Evolutionary conservation across 2,888 invertebrate species (phyloP).

Genomic region (Lasioglossum villosulum): DNA sequence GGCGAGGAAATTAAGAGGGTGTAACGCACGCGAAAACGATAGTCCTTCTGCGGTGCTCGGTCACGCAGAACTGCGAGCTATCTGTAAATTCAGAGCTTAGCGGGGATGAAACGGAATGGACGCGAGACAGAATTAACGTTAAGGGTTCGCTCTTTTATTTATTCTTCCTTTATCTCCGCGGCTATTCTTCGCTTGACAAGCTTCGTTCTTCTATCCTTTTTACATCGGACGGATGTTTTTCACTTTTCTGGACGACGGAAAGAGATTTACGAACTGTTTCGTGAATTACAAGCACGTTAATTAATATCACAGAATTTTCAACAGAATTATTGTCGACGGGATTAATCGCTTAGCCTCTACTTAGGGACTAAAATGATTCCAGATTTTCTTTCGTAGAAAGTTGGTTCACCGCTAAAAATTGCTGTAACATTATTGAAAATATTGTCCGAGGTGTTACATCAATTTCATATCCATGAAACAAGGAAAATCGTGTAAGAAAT

Average conservation of each 20-base stretch:
- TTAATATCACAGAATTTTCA: no score
- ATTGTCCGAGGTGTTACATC: no score
- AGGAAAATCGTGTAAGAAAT: no score
- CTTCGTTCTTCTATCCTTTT: not conserved
- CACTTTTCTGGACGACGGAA: no score
- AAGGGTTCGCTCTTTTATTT: not conserved
- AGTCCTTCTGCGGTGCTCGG: not conserved
- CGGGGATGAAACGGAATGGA: not conserved
- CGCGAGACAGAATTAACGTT: not conserved
- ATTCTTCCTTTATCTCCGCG: not conserved
- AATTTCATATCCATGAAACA: no score
- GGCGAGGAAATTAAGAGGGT: conserved; percentile 30
- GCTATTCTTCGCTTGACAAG: not conserved
- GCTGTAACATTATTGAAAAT: no score
- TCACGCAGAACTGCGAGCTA: not conserved
- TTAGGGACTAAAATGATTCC: no score
- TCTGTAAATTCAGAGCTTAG: not conserved
- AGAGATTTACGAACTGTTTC: not conserved
- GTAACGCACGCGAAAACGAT: not conserved
- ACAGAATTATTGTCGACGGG: no score
- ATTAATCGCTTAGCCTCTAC: no score
- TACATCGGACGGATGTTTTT: no score
- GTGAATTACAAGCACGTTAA: not conserved
- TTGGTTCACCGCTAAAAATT: no score
- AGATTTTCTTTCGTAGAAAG: no score